phyloP scores from a whole-genome alignment of 2,888 invertebrate species.

The Ptychoptera contaminata region DNA sequence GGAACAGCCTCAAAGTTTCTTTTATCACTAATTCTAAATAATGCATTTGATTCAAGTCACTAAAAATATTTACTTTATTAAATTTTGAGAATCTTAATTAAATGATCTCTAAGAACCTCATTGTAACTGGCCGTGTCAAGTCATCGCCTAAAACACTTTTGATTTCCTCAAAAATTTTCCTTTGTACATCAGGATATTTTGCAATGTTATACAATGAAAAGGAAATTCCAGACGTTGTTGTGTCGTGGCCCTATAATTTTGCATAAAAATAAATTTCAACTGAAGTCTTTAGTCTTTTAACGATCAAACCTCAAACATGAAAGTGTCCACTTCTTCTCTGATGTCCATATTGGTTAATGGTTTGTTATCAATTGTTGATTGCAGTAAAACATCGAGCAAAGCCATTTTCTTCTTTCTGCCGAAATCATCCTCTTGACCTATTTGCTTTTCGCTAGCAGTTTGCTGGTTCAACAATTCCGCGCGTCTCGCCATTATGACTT shows the following conservation, averaged over 20 bases:
- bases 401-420: constrained; percentile 43
- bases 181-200: constrained; percentile 20
- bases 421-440: constrained; percentile 16
- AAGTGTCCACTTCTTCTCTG: constrained; percentile 53
- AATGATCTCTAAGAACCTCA: not conserved
- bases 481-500: constrained; percentile 35
- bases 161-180: constrained; percentile 19
- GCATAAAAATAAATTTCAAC: not conserved
- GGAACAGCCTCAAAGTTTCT: constrained; percentile 45
- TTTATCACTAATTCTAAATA: constrained; percentile 47
- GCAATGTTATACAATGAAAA: constrained; percentile 20
- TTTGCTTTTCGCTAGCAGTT: constrained; percentile 5
- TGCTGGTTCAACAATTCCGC: constrained; percentile 21
- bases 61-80: too few species aligned
- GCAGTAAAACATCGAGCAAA: constrained; percentile 46
- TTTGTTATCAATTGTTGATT: constrained; percentile 37
- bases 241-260: constrained; percentile 21
- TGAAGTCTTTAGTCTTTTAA: not conserved
- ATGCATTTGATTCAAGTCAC: constrained; percentile 17
- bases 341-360: constrained; percentile 40
- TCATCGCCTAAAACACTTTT: constrained; percentile 16
- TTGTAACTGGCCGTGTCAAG: constrained; percentile 11
- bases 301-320: constrained; percentile 41
- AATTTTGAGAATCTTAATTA: too few species aligned
- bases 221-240: constrained; percentile 21